Conservation (phyloP, 1,140 invertebrate species). For the Aphaenogaster ashmeadi region DNA sequence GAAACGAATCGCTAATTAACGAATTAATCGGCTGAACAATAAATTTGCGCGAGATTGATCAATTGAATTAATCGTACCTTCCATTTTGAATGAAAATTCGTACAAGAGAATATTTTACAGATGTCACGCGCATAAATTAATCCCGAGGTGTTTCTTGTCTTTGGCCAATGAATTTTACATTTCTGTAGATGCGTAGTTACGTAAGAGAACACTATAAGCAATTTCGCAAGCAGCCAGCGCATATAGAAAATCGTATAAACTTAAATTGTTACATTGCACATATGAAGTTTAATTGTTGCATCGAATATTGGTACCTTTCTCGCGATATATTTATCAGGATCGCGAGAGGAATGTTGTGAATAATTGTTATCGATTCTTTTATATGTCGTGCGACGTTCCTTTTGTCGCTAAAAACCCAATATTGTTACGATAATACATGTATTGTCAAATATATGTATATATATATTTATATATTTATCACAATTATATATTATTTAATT, state of each 20-base stretch:
- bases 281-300: conserved; percentile 45
- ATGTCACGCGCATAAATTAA: neutral
- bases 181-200: neutral
- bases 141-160: neutral
- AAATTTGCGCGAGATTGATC: conserved; percentile 7
- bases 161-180: neutral
- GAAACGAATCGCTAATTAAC: neutral
- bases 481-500: neutral
- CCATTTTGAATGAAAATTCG: neutral
- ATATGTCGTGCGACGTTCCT: conserved; percentile 42
- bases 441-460: conserved; percentile 43
- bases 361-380: conserved; percentile 55
- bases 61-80: conserved; percentile 12
- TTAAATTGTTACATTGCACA: conserved; percentile 34
- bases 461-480: neutral
- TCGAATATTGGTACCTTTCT: conserved; percentile 40
- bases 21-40: neutral
- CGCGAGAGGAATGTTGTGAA: neutral
- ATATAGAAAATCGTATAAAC: neutral
- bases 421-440: conserved; percentile 40
- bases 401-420: conserved; percentile 38
- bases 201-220: conserved; percentile 9
- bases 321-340: conserved; percentile 25
- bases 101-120: conserved; percentile 30
- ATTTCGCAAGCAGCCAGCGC: neutral